These are phyloP conservation scores for Microctonus hyperodae DNA, from an alignment of 2,888 invertebrate species.

Conservation along the genomic window DNA sequence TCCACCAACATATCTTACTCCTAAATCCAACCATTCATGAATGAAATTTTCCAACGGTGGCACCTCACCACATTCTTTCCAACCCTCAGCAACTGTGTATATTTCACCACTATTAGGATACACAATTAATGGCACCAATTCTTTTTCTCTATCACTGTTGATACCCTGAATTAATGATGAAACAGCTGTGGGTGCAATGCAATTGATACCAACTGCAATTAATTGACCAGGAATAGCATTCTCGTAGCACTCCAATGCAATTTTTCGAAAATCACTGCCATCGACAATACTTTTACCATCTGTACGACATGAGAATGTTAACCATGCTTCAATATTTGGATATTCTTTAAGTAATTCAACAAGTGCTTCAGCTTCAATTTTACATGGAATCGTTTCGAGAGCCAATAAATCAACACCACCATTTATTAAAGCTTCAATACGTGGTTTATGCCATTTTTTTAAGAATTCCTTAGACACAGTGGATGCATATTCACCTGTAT, in stretches of 20 bases:
- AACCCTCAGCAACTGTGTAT: constrained; percentile 70
- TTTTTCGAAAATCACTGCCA: constrained; percentile 81
- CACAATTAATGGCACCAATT: constrained; percentile 76
- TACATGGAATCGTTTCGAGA: constrained; percentile 89
- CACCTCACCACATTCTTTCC: constrained; percentile 72
- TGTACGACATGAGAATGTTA: constrained; percentile 81
- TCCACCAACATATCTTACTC: constrained; percentile 85
- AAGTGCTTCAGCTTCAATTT: constrained; percentile 81
- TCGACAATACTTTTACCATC: constrained; percentile 74
- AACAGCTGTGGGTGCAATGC: constrained; percentile 74
- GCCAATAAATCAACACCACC: constrained; percentile 85
- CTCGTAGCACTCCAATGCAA: constrained; percentile 72
- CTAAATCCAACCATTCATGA: constrained; percentile 78
- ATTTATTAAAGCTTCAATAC: constrained; percentile 79
- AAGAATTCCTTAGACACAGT: constrained; percentile 70
- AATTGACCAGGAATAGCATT: constrained; percentile 70
- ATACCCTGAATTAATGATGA: constrained; percentile 68
- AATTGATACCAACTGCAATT: constrained; percentile 88
- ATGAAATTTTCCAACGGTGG: constrained; percentile 76
- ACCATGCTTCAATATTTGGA: constrained; percentile 81
- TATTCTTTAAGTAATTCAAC: constrained; percentile 79
- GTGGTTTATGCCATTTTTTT: constrained; percentile 82
- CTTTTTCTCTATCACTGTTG: constrained; percentile 63
- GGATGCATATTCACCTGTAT: constrained; percentile 80
- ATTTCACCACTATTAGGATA: constrained; percentile 92